A percentile compares a stretch with the other conserved stretches of the same genome.
Evolutionary conservation across 2,113 vertebrate genomes (phyloP).

Genomic region (Microtus montanus): DNA sequence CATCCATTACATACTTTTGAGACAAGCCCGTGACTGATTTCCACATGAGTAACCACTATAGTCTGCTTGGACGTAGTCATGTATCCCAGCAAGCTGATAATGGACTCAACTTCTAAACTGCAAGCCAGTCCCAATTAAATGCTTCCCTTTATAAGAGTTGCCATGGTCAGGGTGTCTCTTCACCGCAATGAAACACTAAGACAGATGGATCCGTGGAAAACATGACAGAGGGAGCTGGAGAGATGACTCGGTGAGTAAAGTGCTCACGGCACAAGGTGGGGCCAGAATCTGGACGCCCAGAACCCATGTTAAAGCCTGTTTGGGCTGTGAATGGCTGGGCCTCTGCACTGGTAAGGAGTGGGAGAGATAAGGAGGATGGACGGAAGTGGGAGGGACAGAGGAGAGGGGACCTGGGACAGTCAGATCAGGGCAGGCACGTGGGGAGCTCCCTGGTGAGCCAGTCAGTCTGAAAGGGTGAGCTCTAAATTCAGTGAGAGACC

Average conservation of each 20-base stretch:
- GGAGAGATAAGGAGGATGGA: not conserved
- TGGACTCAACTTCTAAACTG: not conserved
- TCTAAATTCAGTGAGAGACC: not conserved
- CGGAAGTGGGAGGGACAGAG: not conserved
- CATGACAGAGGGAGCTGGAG: not conserved
- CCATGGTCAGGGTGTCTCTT: not conserved
- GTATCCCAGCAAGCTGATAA: not conserved
- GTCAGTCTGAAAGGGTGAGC: not conserved
- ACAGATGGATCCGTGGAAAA: not conserved
- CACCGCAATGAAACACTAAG: not conserved
- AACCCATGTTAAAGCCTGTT: not conserved
- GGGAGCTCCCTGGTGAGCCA: not conserved
- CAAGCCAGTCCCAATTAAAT: not conserved
- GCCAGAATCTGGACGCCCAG: not conserved
- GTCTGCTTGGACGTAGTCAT: not conserved
- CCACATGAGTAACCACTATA: not conserved
- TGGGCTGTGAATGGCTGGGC: not conserved
- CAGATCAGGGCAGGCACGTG: not conserved
- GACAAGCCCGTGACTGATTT: not conserved
- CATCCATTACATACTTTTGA: not conserved
- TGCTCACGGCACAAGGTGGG: not conserved
- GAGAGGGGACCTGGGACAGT: not conserved
- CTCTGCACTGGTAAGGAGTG: not conserved
- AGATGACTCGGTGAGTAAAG: not conserved
- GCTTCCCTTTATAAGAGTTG: not conserved